These are phyloP conservation scores for Pseudochirops cupreus DNA, from an alignment of 2,797 vertebrate species.

Conservation along the genomic window DNA sequence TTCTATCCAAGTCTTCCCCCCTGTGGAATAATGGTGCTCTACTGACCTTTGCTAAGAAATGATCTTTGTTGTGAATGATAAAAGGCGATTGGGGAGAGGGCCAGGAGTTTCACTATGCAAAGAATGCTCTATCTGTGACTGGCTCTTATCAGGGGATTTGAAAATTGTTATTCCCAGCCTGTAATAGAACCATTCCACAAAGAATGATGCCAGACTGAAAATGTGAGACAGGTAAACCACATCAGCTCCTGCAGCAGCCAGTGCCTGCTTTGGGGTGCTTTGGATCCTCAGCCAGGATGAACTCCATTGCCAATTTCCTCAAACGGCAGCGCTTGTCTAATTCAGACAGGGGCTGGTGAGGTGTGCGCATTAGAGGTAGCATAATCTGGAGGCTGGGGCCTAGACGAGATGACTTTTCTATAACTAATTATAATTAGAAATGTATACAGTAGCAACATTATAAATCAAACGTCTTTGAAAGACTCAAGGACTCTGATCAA, in stretches of 20 bases:
- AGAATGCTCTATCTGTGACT: background rate
- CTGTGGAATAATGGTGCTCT: background rate
- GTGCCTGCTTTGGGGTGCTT: background rate
- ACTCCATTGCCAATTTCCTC: background rate
- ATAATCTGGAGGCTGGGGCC: background rate
- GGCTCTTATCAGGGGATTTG: constrained; percentile 49
- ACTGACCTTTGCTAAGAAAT: background rate
- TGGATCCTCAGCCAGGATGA: background rate
- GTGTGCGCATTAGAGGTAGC: background rate
- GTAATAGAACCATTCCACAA: constrained; percentile 11
- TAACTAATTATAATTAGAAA: background rate
- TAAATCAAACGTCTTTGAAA: background rate
- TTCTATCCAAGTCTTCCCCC: background rate
- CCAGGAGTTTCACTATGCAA: background rate
- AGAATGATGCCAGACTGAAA: constrained; percentile 13
- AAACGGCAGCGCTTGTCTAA: background rate
- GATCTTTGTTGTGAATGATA: background rate
- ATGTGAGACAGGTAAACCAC: background rate
- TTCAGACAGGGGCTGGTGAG: background rate
- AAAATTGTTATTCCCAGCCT: constrained; percentile 29
- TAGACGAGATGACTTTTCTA: background rate
- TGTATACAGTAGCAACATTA: background rate
- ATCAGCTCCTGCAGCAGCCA: background rate
- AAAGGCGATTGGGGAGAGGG: background rate
- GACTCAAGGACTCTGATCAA: background rate